A percentile compares a stretch with the other conserved stretches of the same genome.
Conservation (phyloP, 2,797 vertebrate species). For the Hippoglossus hippoglossus region DNA sequence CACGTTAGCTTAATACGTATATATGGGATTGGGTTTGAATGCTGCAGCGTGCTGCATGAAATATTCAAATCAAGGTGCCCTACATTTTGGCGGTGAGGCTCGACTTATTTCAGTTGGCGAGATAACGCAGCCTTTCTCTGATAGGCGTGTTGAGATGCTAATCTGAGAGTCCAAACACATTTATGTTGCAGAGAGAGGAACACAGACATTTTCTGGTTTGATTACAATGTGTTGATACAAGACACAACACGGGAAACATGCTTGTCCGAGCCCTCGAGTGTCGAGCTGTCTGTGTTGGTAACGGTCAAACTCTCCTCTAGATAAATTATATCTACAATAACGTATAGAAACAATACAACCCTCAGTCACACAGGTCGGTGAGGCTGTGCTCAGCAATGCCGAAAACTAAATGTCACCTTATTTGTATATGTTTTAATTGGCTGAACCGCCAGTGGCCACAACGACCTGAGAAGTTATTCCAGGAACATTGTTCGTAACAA, state of each 20-base stretch:
- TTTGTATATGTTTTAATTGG: too few species aligned
- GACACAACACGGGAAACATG: slow-evolving; percentile 1
- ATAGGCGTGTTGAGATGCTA: slow-evolving; percentile 53
- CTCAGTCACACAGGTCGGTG: too few species aligned
- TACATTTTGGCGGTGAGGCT: slow-evolving; percentile 61
- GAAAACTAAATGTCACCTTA: too few species aligned
- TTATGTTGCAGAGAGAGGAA: background rate
- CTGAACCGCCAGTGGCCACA: too few species aligned
- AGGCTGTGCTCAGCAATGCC: too few species aligned
- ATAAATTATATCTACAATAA: too few species aligned
- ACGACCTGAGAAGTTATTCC: too few species aligned
- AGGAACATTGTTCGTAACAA: too few species aligned
- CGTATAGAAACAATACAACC: too few species aligned
- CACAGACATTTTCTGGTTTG: slow-evolving; percentile 6
- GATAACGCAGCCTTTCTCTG: slow-evolving; percentile 34
- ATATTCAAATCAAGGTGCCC: slow-evolving; percentile 71
- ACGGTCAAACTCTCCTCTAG: too few species aligned
- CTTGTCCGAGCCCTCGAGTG: too few species aligned
- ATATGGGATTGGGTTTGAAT: slow-evolving; percentile 61
- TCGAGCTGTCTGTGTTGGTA: too few species aligned
- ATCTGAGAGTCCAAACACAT: slow-evolving; percentile 54
- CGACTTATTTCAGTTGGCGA: slow-evolving; percentile 32
- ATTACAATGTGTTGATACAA: slow-evolving; percentile 1
- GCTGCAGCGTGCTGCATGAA: slow-evolving; percentile 55
- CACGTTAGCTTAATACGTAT: slow-evolving; percentile 50